Evolutionary conservation across 2,888 invertebrate species (phyloP), one percentile per base, ranked within the genome.

Genomic region (Harpalus rufipes): DNA sequence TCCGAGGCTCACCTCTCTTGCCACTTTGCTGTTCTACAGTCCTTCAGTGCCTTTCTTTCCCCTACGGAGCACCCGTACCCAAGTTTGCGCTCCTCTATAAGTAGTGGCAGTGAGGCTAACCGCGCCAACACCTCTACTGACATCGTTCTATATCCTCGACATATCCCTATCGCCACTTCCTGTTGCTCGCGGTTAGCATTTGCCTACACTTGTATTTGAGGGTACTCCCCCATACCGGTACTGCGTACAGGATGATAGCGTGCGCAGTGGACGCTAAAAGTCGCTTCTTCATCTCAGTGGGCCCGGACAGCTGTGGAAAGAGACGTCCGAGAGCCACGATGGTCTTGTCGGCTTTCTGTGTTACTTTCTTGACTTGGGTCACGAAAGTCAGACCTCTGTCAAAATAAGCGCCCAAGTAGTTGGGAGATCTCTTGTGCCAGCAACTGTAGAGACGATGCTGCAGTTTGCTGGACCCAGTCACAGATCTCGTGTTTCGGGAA

Each of bases 381-480:
- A n/a, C 58, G 16, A 85, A 85, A 21, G 51, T 65, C 56, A 85
- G 12, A 6, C 68, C 56, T 25, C 39, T 18, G 4, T 51, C 44
- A 56, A 79, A 18, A 10, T 41, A 8, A 4, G 79, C 68, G 1
- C 85, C 85, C 14, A 85, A 58, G 41, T 74, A 32, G n/a, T 74
- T 44, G 7, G 8, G 7, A 4, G 7, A 44, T 44, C 10, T 44
- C 44, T 7, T 44, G 8, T 7, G 7, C 44, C 44, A 7, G 1
- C 10, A 10, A 7, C 1, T 3, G 7, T 10, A 7, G 44, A 10
- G 44, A 0, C 44, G 7, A 1, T 10, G 44, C 1, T 7, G 44
- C 8, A 4, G 1, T 1, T 44, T 44, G 8, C 44, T 44, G 44
- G 3, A 1, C 44, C 44, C 44, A 44, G 1, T 44, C 8, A 1